Evolutionary conservation across 2,797 vertebrate species (phyloP), one percentile per base, ranked within the genome.

Genomic region (Glyptemys insculpta): DNA sequence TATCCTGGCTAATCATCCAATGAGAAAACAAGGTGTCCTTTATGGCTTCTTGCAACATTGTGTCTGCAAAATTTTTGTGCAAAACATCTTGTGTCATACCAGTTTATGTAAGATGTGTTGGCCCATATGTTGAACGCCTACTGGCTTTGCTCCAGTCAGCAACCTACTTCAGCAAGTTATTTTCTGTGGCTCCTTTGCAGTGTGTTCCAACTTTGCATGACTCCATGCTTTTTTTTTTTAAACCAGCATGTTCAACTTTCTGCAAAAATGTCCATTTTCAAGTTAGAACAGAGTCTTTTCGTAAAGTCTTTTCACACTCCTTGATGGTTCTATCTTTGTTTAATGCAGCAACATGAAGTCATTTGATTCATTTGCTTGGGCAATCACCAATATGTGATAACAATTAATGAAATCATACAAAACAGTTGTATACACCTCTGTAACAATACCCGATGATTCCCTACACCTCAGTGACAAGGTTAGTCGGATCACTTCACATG

Each of bases 101-200:
- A 88, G 92, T 82, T 94, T 95, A 89, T 85, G 89, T 96, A 92
- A 90, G 90, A 89, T 37, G 54, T 80, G 81, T 93, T 94, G 89
- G 57, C 50, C 19, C 5, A 89, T 94, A 85, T 34, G 68, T 81
- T 94, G 86, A 96, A 92, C 21, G 47, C 65, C n/a, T 37, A 65
- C 83, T 90, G 87, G 89, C 94, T 94, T 94, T 84, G 91, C 82
- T 96, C 90, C 96, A 94, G 82, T 56, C 82, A 91, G 44, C 94
- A 95, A 95, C 96, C 95, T 95, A 94, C 94, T 94, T 89, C 79
- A 83, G 29, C 83, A 95, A 92, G 68, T 83, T 85, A 86, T 65
- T 88, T 96, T 94, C 84, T 82, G 85, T 93, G 90, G 92, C 16
- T 31, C 62, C 34, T 18, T 65, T 8, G 16, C 65, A 68, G 9